Evolutionary conservation across 2,797 vertebrate genomes (phyloP).

Genomic region (Phrynocephalus vlangalii): DNA sequence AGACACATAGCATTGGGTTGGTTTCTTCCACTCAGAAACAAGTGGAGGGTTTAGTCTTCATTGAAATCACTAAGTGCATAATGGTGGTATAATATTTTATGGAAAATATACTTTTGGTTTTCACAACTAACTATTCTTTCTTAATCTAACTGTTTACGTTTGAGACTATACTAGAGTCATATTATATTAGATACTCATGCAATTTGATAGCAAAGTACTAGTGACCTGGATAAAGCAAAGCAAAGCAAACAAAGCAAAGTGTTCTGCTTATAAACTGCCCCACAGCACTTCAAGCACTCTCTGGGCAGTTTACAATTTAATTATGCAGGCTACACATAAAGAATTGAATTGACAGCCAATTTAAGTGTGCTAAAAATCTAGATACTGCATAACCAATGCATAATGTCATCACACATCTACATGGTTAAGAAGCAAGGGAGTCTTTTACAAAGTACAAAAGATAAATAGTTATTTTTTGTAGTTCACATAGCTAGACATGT

Average conservation of each 20-base stretch:
- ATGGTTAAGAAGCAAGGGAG: neutral
- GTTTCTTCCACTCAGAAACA: neutral
- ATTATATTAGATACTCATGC: neutral
- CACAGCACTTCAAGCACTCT: too few relatives aligned
- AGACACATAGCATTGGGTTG: neutral
- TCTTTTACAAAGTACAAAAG: neutral
- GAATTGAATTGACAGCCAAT: neutral
- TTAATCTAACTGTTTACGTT: neutral
- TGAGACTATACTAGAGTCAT: neutral
- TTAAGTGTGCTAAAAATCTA: neutral
- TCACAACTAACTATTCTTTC: neutral
- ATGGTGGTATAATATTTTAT: neutral
- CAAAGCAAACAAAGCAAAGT: too few relatives aligned
- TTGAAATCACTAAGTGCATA: neutral
- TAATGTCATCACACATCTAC: conserved; percentile 6
- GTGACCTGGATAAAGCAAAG: neutral
- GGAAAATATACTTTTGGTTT: neutral
- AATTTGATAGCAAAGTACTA: neutral
- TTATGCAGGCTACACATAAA: neutral
- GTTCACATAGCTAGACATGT: neutral
- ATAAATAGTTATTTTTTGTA: neutral
- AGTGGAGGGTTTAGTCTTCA: neutral
- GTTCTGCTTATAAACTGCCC: too few relatives aligned
- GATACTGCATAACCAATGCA: neutral
- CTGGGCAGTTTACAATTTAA: too few relatives aligned